Conservation (phyloP, 1,140 invertebrate genomes). For the Eurosta solidaginis region DNA sequence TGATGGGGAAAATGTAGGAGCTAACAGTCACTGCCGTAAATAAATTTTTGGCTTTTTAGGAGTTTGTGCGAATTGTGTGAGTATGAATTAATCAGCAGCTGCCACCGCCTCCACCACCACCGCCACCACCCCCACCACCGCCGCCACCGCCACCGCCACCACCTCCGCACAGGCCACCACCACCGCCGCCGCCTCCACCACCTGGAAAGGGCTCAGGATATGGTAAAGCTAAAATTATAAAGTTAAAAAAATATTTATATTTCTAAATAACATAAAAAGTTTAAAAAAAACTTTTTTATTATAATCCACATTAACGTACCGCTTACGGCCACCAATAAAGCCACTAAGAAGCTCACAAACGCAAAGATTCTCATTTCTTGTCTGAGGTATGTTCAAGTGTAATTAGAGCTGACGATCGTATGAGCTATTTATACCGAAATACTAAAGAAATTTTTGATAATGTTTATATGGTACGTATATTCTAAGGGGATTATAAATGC, state of each 20-base stretch:
- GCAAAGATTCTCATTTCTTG: slow-evolving; percentile 31
- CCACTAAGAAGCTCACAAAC: slow-evolving; percentile 16
- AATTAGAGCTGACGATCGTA: neutral
- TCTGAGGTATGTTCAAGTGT: neutral
- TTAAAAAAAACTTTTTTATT: too few species aligned
- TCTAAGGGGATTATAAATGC: neutral
- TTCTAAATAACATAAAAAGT: neutral
- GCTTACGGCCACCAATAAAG: slow-evolving; percentile 15
- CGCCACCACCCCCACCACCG: neutral
- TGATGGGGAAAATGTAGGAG: neutral
- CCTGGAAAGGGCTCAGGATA: slow-evolving; percentile 28
- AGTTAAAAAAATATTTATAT: neutral
- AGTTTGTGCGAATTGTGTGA: neutral
- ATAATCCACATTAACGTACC: neutral
- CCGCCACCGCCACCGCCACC: slow-evolving; percentile 17
- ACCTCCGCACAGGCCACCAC: neutral
- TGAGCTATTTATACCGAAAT: slow-evolving; percentile 17
- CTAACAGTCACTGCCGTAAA: neutral
- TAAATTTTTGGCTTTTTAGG: neutral
- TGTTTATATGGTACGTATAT: neutral
- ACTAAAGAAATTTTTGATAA: neutral
- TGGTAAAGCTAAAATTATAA: neutral
- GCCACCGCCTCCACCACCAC: neutral
- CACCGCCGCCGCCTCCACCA: slow-evolving; percentile 31
- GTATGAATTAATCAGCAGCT: neutral